Conservation (phyloP, 1,140 invertebrate species). For the Ooceraea biroi region DNA sequence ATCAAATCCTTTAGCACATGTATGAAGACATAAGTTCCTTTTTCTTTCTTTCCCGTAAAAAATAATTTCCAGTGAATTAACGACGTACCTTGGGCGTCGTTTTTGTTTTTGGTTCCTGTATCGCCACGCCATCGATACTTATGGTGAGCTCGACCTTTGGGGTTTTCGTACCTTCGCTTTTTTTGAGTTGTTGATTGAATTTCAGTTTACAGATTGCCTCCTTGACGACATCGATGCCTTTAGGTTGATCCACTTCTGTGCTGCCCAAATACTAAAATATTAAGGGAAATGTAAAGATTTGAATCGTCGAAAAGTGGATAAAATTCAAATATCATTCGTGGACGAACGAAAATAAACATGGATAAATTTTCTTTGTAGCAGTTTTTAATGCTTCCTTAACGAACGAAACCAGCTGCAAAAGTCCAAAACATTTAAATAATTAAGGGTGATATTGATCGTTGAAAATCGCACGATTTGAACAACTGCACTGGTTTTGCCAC, state of each 20-base stretch:
- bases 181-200: slow-evolving; percentile 96
- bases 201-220: slow-evolving; percentile 97
- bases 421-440: too few species aligned
- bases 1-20: background rate
- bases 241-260: slow-evolving; percentile 96
- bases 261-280: slow-evolving; percentile 95
- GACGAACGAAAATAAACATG: too few species aligned
- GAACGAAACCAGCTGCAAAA: too few species aligned
- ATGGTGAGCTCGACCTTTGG: slow-evolving; percentile 97
- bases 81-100: slow-evolving; percentile 82
- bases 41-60: background rate
- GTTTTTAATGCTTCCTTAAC: too few species aligned
- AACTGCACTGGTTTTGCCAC: too few species aligned
- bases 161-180: slow-evolving; percentile 96
- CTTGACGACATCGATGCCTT: slow-evolving; percentile 98
- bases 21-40: background rate
- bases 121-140: slow-evolving; percentile 97
- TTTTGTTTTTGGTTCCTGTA: slow-evolving; percentile 91
- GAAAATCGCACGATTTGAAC: too few species aligned
- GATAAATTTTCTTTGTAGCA: too few species aligned
- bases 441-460: too few species aligned
- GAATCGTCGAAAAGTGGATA: too few species aligned
- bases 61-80: slow-evolving; percentile 17
- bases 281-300: too few species aligned
- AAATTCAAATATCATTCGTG: too few species aligned